phyloP scores from a whole-genome alignment of 2,888 invertebrate genomes.

The Anagyrus pseudococci region DNA sequence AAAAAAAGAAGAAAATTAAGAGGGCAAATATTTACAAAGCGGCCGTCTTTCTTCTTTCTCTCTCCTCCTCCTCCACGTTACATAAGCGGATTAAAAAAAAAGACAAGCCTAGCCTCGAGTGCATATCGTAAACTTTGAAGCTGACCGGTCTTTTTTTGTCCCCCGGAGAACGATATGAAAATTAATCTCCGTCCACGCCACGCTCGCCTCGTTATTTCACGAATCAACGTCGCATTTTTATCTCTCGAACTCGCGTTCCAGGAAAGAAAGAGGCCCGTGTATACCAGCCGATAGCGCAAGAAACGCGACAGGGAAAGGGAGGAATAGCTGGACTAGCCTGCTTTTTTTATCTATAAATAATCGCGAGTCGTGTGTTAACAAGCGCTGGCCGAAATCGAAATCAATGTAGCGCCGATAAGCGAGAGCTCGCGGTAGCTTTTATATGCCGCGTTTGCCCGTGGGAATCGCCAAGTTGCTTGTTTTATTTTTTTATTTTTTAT shows the following conservation, averaged over 20 bases:
- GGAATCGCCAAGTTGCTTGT: too few relatives aligned
- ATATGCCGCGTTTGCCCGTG: conserved; percentile 20
- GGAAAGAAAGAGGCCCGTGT: conserved; percentile 33
- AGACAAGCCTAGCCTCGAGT: too few relatives aligned
- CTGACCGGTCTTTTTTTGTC: too few relatives aligned
- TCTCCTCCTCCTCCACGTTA: too few relatives aligned
- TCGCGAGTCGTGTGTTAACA: conserved; percentile 38
- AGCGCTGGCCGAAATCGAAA: conserved; percentile 38
- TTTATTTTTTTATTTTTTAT: too few relatives aligned
- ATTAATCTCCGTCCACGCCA: conserved; percentile 17
- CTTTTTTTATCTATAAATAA: conserved; percentile 40
- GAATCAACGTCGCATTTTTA: not conserved
- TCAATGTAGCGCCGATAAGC: conserved; percentile 34
- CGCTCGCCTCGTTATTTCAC: conserved; percentile 10
- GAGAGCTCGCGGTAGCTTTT: conserved; percentile 33
- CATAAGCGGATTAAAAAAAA: too few relatives aligned
- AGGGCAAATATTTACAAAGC: too few relatives aligned
- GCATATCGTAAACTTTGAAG: too few relatives aligned
- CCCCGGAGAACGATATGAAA: conserved; percentile 25
- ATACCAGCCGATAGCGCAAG: too few relatives aligned
- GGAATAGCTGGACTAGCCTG: too few relatives aligned
- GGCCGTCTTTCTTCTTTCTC: too few relatives aligned
- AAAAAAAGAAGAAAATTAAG: too few relatives aligned
- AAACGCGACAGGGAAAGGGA: not conserved
- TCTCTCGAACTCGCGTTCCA: conserved; percentile 24